Evolutionary conservation across 2,113 vertebrate genomes (phyloP).

Genomic region (Charina bottae): DNA sequence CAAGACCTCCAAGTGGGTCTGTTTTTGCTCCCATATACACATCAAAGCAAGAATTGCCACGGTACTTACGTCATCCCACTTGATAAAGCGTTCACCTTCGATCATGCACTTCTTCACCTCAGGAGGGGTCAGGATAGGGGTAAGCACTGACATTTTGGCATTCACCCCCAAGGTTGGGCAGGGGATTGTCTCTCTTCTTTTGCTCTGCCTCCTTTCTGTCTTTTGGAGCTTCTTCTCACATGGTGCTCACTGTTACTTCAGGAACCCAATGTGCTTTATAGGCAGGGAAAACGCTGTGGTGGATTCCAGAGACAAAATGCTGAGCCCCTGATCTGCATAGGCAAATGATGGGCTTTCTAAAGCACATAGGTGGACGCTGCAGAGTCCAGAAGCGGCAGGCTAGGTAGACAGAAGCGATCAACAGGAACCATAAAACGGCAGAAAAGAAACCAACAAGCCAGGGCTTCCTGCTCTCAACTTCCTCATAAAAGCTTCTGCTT

Average conservation of each 20-base stretch:
- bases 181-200: constrained; percentile 30
- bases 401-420: background rate
- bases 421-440: constrained; percentile 20
- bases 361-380: constrained; percentile 15
- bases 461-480: constrained; percentile 67
- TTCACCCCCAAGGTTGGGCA: constrained; percentile 5
- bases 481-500: constrained; percentile 51
- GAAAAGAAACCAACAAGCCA: background rate
- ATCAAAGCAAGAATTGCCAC: background rate
- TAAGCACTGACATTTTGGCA: constrained; percentile 83
- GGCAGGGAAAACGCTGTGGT: constrained; percentile 45
- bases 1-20: background rate
- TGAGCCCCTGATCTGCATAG: constrained; percentile 71
- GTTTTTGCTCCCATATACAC: background rate
- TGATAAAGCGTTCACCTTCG: constrained; percentile 93
- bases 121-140: constrained; percentile 75
- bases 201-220: constrained; percentile 52
- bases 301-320: constrained; percentile 42
- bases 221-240: constrained; percentile 65
- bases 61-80: constrained; percentile 94
- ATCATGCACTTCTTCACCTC: constrained; percentile 88
- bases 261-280: constrained; percentile 65
- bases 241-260: constrained; percentile 60
- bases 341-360: constrained; percentile 70
- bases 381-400: background rate